Evolutionary conservation across 2,888 invertebrate species (phyloP).

Genomic region (Eupeodes luniger): DNA sequence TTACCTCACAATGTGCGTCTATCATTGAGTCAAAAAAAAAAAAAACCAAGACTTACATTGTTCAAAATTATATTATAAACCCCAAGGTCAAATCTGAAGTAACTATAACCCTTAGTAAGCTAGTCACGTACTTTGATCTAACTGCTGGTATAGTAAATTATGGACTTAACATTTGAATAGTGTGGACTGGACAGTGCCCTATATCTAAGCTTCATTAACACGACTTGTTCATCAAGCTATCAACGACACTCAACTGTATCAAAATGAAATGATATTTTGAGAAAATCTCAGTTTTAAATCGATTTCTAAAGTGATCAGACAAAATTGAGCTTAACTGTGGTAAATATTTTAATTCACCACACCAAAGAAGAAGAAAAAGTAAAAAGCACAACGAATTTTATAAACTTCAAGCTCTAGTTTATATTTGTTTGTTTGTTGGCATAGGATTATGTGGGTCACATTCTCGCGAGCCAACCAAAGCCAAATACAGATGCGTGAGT

Average conservation of each 20-base stretch:
- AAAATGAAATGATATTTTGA: not conserved
- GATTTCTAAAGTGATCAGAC: not conserved
- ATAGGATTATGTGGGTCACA: constrained; percentile 18
- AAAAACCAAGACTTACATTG: not conserved
- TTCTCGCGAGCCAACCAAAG: constrained; percentile 4
- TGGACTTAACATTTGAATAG: not conserved
- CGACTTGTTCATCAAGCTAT: constrained; percentile 1
- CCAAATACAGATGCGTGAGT: constrained; percentile 50
- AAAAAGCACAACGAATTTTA: constrained; percentile 19
- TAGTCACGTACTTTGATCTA: constrained; percentile 47
- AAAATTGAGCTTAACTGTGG: constrained; percentile 2
- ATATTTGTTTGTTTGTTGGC: not conserved
- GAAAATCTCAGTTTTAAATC: constrained; percentile 22
- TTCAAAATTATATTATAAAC: constrained; percentile 7
- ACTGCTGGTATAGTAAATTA: constrained; percentile 21
- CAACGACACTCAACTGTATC: constrained; percentile 12
- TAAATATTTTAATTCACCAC: constrained; percentile 27
- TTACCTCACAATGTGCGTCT: not conserved
- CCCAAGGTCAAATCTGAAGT: constrained; percentile 58
- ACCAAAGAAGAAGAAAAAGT: not conserved
- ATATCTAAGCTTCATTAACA: not conserved
- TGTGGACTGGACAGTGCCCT: too few species aligned
- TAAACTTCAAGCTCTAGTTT: constrained; percentile 51
- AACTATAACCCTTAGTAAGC: constrained; percentile 11
- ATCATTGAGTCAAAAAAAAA: not conserved